phyloP scores from a whole-genome alignment of 2,797 vertebrate species.

The Leucoraja ocellata region DNA sequence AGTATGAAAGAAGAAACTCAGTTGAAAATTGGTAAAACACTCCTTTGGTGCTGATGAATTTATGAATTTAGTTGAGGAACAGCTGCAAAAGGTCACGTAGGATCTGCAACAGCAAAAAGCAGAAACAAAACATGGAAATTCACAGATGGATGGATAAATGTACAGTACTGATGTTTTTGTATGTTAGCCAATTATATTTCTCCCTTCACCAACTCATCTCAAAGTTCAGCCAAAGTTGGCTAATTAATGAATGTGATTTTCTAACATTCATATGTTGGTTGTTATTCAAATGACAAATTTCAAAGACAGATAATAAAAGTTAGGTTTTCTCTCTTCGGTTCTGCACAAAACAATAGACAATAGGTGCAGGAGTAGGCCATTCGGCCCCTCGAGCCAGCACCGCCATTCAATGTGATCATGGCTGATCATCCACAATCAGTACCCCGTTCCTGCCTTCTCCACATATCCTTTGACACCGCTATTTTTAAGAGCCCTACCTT shows the following conservation, averaged over 20 bases:
- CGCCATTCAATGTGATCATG: too few relatives aligned
- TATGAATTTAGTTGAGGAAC: not conserved
- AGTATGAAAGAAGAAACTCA: conserved; percentile 3
- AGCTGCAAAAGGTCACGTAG: conserved; percentile 25
- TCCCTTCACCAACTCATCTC: not conserved
- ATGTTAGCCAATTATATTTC: conserved; percentile 5
- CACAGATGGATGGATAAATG: conserved; percentile 21
- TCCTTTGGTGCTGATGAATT: not conserved
- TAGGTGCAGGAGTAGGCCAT: too few relatives aligned
- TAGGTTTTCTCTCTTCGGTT: not conserved
- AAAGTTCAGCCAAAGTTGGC: conserved; percentile 15
- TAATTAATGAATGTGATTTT: conserved; percentile 11
- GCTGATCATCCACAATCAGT: too few relatives aligned
- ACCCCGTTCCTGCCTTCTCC: too few relatives aligned
- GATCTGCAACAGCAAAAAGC: not conserved
- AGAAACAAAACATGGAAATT: not conserved
- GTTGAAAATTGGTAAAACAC: conserved; percentile 29
- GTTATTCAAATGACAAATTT: not conserved
- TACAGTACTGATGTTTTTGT: not conserved
- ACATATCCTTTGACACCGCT: too few relatives aligned
- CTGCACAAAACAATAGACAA: too few relatives aligned
- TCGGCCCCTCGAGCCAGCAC: too few relatives aligned
- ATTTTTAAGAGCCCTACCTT: too few relatives aligned
- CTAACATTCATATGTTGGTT: not conserved
- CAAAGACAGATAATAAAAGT: not conserved